Evolutionary conservation across 2,888 invertebrate genomes (phyloP).

Genomic region (Odontomyia ornata): DNA sequence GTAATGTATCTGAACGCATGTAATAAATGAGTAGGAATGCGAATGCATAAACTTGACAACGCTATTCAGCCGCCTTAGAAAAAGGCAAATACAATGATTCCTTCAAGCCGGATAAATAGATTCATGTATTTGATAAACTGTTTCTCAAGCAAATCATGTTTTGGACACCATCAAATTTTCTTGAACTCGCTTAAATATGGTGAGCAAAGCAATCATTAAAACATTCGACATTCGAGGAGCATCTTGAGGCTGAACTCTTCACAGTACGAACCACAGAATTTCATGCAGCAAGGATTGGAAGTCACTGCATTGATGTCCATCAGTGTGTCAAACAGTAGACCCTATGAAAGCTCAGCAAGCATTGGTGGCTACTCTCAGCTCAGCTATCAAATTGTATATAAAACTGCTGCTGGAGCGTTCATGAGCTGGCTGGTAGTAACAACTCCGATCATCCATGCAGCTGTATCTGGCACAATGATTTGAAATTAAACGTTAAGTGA

Average conservation of each 20-base stretch:
- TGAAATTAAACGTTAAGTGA: slow-evolving; percentile 89
- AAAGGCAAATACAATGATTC: no score
- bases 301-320: slow-evolving; percentile 94
- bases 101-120: no score
- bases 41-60: no score
- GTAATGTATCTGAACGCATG: no score
- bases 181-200: slow-evolving; percentile 92
- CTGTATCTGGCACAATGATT: slow-evolving; percentile 95
- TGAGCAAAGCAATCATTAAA: slow-evolving; percentile 94
- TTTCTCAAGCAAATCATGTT: slow-evolving; percentile 94
- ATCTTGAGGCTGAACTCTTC: slow-evolving; percentile 93
- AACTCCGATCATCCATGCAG: slow-evolving; percentile 98
- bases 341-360: slow-evolving; percentile 99
- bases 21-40: no score
- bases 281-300: slow-evolving; percentile 95
- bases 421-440: slow-evolving; percentile 88
- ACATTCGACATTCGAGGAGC: slow-evolving; percentile 96
- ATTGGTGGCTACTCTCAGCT: slow-evolving; percentile 96
- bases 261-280: slow-evolving; percentile 92
- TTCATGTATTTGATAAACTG: slow-evolving; percentile 97
- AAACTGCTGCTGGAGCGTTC: slow-evolving; percentile 82
- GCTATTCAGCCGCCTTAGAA: no score
- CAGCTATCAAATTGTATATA: slow-evolving; percentile 87
- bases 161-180: slow-evolving; percentile 93
- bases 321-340: slow-evolving; percentile 83